Evolutionary conservation across 1,140 invertebrate genomes (phyloP), one percentile per base, ranked within the genome.

Genomic region (Antheraea pernyi): DNA sequence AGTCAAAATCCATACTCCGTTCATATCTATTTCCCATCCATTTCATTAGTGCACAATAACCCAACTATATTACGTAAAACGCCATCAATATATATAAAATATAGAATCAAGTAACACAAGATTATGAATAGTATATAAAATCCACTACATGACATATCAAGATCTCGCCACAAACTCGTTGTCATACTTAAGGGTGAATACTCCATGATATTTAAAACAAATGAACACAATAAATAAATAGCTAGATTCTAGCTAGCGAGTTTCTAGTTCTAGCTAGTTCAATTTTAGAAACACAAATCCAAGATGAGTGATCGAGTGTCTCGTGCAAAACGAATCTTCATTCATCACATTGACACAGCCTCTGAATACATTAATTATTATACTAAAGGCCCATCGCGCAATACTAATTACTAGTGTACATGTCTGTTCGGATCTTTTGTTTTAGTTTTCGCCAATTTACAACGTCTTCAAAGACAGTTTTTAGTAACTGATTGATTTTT

Each of bases 291-390:
- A 53, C 13, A 53, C 46, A 53, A 53, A 53, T 53, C 46, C 46
- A 59, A 42, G 36, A 19, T 67, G 70, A 68, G 48, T 61, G 67
- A 72, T 65, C 61, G 58, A 16, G 62, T 67, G 62, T 60, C 61
- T 68, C 46, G 16, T 48, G 42, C 61, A 65, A 59, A 68, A 72
- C 67, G 67, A 48, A 37, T n/a, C 60, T 39, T 37, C 48, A 66
- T 72, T 68, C 53, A 61, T 68, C 62, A 72, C 67, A 72, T 72
- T 67, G 67, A 72, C 65, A 58, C 19, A 9, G 46, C 19, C 13
- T 61, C 42, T 10, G 18, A 71, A 39, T 46, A 68, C 70, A 59
- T 67, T 67, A 59, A 67, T 30, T 67, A 39, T 67, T 46, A 8
- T 63, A 67, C 58, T 53, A 30, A 59, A 61, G 61, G 16, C 30